These are phyloP conservation scores for pig (Sus scrofa) DNA, from an alignment of 2,113 vertebrate species.

Conservation along the genomic window T2T-Sscrofa CM000819.6:36252501-36253000, in stretches of 20 bases:
- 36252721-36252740: neutral
- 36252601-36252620: conserved; percentile 14
- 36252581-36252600: conserved; percentile 59
- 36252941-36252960: neutral
- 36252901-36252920: neutral
- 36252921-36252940: neutral
- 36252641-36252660: conserved; percentile 45
- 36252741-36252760: conserved; percentile 48
- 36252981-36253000: neutral
- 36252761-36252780: conserved; percentile 28
- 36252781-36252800: neutral
- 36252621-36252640: conserved; percentile 49
- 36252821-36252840: neutral
- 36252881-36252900: neutral
- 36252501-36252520: conserved; percentile 56
- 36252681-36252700: conserved; percentile 38
- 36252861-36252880: neutral
- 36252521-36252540: conserved; percentile 55
- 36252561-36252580: conserved; percentile 40
- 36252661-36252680: conserved; percentile 25
- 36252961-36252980: neutral
- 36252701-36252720: neutral
- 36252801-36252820: neutral
- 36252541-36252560: conserved; percentile 60
- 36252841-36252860: neutral